Evolutionary conservation across 2,888 invertebrate genomes (phyloP).

Genomic region (Cerceris rybyensis): DNA sequence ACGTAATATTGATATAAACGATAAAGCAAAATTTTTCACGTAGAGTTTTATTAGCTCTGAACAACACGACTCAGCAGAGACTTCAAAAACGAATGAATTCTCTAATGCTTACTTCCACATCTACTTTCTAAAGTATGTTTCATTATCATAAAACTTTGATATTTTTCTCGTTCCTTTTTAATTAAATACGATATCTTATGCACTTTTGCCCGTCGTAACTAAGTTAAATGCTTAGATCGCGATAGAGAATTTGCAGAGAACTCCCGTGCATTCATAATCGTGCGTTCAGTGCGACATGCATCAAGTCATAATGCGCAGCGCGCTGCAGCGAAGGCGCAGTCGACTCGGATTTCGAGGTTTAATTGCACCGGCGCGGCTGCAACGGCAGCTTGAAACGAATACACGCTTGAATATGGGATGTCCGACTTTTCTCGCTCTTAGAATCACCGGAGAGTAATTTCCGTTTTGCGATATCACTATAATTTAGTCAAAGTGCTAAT

Average conservation of each 20-base stretch:
- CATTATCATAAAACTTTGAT: not conserved
- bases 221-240: too few species aligned
- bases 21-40: too few species aligned
- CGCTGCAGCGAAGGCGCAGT: conserved; percentile 48
- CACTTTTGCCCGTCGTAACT: too few species aligned
- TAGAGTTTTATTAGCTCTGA: too few species aligned
- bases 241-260: conserved; percentile 17
- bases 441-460: conserved; percentile 18
- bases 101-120: too few species aligned
- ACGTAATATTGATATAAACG: too few species aligned
- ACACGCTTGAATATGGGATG: conserved; percentile 25
- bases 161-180: not conserved
- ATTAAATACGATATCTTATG: not conserved
- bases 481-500: too few species aligned
- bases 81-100: too few species aligned
- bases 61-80: too few species aligned
- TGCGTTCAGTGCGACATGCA: conserved; percentile 54
- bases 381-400: conserved; percentile 25
- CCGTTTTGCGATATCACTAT: too few species aligned
- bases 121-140: too few species aligned
- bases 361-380: conserved; percentile 66
- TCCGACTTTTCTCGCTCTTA: conserved; percentile 5
- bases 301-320: conserved; percentile 57
- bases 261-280: conserved; percentile 61
- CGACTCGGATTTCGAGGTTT: conserved; percentile 72